Evolutionary conservation across 2,888 invertebrate species (phyloP).

Genomic region (Galerucella nymphaeae): DNA sequence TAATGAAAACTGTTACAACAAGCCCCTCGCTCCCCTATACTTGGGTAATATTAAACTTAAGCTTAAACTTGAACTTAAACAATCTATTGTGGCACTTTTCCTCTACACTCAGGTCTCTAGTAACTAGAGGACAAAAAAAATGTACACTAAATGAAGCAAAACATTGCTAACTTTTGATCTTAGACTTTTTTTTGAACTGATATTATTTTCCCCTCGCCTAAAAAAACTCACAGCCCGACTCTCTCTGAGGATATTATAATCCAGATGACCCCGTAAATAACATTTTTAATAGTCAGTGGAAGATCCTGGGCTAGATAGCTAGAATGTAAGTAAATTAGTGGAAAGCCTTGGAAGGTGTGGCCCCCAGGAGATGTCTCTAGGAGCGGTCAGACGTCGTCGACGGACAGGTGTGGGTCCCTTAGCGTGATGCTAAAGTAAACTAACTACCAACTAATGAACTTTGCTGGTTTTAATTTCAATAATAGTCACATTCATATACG

Average conservation of each 20-base stretch:
- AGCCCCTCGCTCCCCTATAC: no score
- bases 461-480: conserved; percentile 58
- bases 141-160: no score
- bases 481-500: conserved; percentile 27
- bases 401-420: conserved; percentile 63
- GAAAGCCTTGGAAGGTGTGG: conserved; percentile 58
- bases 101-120: no score
- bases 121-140: no score
- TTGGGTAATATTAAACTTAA: no score
- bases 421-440: conserved; percentile 63
- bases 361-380: conserved; percentile 65
- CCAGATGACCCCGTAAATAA: conserved; percentile 48
- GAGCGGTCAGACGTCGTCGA: conserved; percentile 59
- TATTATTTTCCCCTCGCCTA: conserved; percentile 13
- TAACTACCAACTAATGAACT: conserved; percentile 61
- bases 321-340: conserved; percentile 50
- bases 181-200: background rate
- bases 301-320: conserved; percentile 43
- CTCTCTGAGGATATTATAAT: conserved; percentile 33
- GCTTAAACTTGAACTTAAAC: no score
- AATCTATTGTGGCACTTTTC: no score
- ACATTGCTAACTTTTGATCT: no score
- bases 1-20: no score
- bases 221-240: conserved; percentile 26
- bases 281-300: conserved; percentile 47